A percentile compares a stretch with the other conserved stretches of the same genome.
Conservation (phyloP, 2,113 vertebrate genomes). For the Gallinago paraguaiae region DNA sequence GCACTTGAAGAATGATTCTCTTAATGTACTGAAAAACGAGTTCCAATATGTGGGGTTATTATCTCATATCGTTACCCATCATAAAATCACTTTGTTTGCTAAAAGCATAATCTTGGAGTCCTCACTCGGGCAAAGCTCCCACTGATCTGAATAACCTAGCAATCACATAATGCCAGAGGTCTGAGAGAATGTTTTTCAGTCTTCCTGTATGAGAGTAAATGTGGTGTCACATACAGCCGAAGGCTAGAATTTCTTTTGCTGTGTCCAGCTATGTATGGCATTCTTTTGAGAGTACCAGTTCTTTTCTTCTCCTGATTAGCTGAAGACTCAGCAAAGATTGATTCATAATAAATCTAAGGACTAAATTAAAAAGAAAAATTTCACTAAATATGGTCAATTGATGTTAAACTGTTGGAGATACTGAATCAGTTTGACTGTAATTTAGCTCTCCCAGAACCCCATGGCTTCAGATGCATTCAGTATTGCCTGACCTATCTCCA, state of each 20-base stretch:
- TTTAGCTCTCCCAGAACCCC: neutral
- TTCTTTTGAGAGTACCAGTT: neutral
- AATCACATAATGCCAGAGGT: neutral
- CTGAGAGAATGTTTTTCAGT: neutral
- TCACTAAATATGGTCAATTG: neutral
- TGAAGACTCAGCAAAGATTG: neutral
- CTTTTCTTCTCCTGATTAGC: neutral
- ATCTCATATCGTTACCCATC: neutral
- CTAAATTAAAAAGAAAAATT: neutral
- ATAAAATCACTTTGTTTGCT: slow-evolving; percentile 15
- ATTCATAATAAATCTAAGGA: neutral
- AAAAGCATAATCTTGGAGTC: neutral
- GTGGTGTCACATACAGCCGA: neutral
- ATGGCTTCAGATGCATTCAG: neutral
- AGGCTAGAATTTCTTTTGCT: neutral
- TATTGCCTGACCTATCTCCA: neutral
- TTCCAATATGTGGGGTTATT: neutral
- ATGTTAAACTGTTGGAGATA: neutral
- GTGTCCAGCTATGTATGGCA: neutral
- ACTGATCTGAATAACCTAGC: neutral
- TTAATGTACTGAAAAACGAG: slow-evolving; percentile 1
- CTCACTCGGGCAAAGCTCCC: neutral
- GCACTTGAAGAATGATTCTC: neutral
- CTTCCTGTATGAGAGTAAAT: neutral
- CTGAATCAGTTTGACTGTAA: neutral